A percentile compares a stretch with the other conserved stretches of the same genome.
phyloP scores from a whole-genome alignment of 92 coral and sea anemone genomes.

The Scolanthus callimorphus region DNA sequence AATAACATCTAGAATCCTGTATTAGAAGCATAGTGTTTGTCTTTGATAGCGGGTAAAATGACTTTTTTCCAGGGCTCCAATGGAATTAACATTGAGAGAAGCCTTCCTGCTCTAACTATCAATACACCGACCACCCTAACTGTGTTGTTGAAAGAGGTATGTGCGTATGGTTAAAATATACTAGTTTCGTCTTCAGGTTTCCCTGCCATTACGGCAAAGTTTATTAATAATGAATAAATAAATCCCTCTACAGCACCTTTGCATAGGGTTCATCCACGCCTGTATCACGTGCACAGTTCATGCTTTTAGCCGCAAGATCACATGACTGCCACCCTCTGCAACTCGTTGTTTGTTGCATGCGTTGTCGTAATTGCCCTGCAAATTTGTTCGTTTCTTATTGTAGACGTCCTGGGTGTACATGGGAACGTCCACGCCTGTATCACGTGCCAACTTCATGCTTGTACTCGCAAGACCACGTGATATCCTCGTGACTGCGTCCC shows the following conservation, averaged over 20 bases:
- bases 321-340: no score
- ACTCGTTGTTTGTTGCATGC: no score
- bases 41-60: no score
- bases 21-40: no score
- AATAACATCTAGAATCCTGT: no score
- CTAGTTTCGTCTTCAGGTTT: no score
- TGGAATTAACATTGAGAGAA: constrained; percentile 56
- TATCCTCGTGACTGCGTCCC: constrained; percentile 77
- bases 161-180: no score
- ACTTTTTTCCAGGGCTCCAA: constrained; percentile 66
- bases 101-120: constrained; percentile 33
- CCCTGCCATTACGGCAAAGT: no score
- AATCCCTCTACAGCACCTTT: no score
- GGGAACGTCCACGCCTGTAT: constrained; percentile 36
- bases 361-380: no score
- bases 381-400: no score
- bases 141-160: constrained; percentile 84
- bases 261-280: constrained; percentile 13
- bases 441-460: constrained; percentile 81
- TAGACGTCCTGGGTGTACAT: constrained; percentile 68
- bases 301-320: constrained; percentile 79
- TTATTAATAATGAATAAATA: no score
- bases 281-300: constrained; percentile 80
- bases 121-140: constrained; percentile 24
- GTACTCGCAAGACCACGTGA: constrained; percentile 70